Evolutionary conservation across 1,140 invertebrate genomes (phyloP).

Genomic region (Pogonomyrmex barbatus): DNA sequence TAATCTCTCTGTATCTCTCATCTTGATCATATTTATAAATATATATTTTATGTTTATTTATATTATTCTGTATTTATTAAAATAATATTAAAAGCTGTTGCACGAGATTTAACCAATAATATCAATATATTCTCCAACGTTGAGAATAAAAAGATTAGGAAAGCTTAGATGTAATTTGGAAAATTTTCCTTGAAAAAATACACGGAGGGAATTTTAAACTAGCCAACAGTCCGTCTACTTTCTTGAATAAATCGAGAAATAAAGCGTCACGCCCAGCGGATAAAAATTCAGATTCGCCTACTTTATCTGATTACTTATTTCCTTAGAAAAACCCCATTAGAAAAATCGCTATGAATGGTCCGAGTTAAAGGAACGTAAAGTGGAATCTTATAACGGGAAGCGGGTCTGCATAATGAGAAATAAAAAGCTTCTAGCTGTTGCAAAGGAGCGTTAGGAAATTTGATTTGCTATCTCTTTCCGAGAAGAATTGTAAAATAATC

Average conservation of each 20-base stretch:
- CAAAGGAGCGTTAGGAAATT: slow-evolving; percentile 20
- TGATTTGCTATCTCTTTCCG: slow-evolving; percentile 22
- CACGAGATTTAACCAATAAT: slow-evolving; percentile 11
- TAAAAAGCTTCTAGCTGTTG: slow-evolving; percentile 13
- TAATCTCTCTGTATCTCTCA: neutral
- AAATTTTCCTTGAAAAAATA: slow-evolving; percentile 11
- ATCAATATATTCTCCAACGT: neutral
- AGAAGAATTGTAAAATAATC: slow-evolving; percentile 17
- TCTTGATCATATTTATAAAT: neutral
- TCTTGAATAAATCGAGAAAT: slow-evolving; percentile 49
- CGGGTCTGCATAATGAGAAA: slow-evolving; percentile 45
- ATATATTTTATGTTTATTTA: neutral
- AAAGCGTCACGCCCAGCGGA: neutral
- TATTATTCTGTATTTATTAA: neutral
- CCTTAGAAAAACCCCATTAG: slow-evolving; percentile 36
- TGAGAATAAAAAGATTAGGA: slow-evolving; percentile 8
- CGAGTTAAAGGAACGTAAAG: slow-evolving; percentile 41
- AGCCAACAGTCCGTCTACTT: slow-evolving; percentile 23
- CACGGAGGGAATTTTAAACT: slow-evolving; percentile 34
- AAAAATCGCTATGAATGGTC: slow-evolving; percentile 31
- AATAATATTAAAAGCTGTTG: neutral
- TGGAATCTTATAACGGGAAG: slow-evolving; percentile 39
- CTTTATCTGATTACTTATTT: slow-evolving; percentile 47
- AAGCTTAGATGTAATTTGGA: slow-evolving; percentile 11
- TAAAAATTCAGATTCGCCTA: slow-evolving; percentile 49